Conservation (phyloP, 2,113 vertebrate genomes). For the Muntiacus muntjak region DNA sequence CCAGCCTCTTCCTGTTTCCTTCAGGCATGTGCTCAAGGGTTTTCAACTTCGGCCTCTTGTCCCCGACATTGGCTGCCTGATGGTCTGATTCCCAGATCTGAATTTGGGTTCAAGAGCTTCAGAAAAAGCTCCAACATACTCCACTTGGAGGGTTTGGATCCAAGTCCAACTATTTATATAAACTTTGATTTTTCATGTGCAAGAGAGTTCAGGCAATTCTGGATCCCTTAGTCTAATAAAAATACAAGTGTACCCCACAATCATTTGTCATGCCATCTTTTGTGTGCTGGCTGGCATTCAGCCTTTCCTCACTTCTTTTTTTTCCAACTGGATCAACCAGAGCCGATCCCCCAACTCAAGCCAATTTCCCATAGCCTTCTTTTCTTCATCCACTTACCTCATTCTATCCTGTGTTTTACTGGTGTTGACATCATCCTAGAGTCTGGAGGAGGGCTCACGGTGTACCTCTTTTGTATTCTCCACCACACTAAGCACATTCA, state of each 20-base stretch:
- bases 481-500: background rate
- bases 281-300: background rate
- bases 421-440: background rate
- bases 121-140: background rate
- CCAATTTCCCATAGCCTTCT: background rate
- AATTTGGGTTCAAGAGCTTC: background rate
- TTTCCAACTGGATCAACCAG: background rate
- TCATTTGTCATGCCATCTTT: background rate
- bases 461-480: background rate
- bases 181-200: background rate
- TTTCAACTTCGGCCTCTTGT: background rate
- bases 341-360: accelerated
- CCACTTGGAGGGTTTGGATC: background rate
- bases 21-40: background rate
- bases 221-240: background rate
- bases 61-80: background rate
- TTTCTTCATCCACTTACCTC: background rate
- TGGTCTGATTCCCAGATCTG: background rate
- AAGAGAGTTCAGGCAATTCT: background rate
- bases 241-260: background rate
- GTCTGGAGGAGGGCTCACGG: accelerated
- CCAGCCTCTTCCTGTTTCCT: background rate
- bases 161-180: background rate
- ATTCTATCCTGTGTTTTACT: background rate
- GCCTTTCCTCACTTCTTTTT: background rate